These are phyloP conservation scores for Meloidogyne exigua DNA, from an alignment of 1,140 invertebrate genomes.

Conservation along the genomic window DNA sequence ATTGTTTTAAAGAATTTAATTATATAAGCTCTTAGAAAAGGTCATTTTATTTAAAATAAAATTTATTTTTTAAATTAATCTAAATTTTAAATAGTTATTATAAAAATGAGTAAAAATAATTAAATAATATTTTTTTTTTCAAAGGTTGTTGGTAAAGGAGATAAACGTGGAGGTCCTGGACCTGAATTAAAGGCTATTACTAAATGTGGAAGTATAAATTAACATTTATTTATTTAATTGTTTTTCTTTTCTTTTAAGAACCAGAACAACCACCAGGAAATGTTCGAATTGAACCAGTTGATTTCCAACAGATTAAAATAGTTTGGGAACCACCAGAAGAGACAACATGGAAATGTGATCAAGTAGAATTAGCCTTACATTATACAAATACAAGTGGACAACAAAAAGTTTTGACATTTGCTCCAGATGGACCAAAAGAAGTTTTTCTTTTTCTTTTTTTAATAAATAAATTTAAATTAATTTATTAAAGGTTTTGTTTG, in stretches of 20 bases:
- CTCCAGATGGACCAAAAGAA: conserved; percentile 39
- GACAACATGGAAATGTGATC: conserved; percentile 61
- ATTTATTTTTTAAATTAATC: background rate
- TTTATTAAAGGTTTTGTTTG: conserved; percentile 39
- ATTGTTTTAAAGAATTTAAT: too few relatives aligned
- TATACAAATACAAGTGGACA: conserved; percentile 36
- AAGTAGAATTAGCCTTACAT: conserved; percentile 58
- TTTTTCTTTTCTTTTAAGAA: conserved; percentile 32
- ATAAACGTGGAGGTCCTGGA: conserved; percentile 61
- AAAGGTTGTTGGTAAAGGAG: conserved; percentile 60
- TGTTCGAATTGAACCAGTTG: conserved; percentile 54
- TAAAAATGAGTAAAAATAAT: too few relatives aligned
- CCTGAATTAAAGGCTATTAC: conserved; percentile 61
- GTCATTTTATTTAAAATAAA: too few relatives aligned
- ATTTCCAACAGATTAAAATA: conserved; percentile 56
- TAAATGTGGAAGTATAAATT: conserved; percentile 52
- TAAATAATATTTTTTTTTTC: too few relatives aligned
- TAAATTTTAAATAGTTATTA: background rate
- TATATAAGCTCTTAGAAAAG: too few relatives aligned
- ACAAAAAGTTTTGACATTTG: conserved; percentile 14
- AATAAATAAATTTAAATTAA: conserved; percentile 33
- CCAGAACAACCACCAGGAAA: conserved; percentile 60
- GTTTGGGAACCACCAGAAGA: conserved; percentile 58
- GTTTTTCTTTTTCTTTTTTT: too few relatives aligned
- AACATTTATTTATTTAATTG: background rate